A percentile compares a stretch with the other conserved stretches of the same genome.
phyloP scores from a whole-genome alignment of 2,888 invertebrate species.

The Eristalinus sepulchralis region DNA sequence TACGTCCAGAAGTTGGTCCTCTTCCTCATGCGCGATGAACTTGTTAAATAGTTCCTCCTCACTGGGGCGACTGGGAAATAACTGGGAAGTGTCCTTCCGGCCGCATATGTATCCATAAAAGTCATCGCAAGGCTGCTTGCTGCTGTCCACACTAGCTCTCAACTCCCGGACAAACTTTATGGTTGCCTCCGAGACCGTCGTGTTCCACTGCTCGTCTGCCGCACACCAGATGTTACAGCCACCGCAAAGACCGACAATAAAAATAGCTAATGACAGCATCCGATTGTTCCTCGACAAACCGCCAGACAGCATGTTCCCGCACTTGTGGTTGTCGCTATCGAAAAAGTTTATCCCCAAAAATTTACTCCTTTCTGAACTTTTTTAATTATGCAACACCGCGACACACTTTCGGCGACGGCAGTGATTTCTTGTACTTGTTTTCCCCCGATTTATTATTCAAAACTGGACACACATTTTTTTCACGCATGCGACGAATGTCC shows the following conservation, averaged over 20 bases:
- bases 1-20: conserved; percentile 75
- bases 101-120: conserved; percentile 78
- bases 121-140: conserved; percentile 76
- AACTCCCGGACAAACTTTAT: conserved; percentile 75
- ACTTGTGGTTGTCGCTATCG: conserved; percentile 38
- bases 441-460: not conserved
- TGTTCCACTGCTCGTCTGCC: conserved; percentile 47
- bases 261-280: conserved; percentile 51
- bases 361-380: conserved; percentile 40
- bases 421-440: conserved; percentile 19
- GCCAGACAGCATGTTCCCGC: conserved; percentile 46
- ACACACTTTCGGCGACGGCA: not conserved
- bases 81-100: conserved; percentile 72
- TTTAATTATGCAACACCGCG: conserved; percentile 54
- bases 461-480: not conserved
- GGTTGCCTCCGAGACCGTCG: conserved; percentile 74
- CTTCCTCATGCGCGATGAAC: conserved; percentile 73
- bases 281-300: conserved; percentile 29
- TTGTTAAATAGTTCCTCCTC: conserved; percentile 76
- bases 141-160: conserved; percentile 74
- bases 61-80: conserved; percentile 72
- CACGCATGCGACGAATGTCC: not conserved
- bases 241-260: conserved; percentile 43
- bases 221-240: not conserved
- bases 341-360: conserved; percentile 30